A percentile compares a stretch with the other conserved stretches of the same genome.
These are phyloP conservation scores for Apis dorsata DNA, from an alignment of 1,140 invertebrate species.

Conservation along the genomic window DNA sequence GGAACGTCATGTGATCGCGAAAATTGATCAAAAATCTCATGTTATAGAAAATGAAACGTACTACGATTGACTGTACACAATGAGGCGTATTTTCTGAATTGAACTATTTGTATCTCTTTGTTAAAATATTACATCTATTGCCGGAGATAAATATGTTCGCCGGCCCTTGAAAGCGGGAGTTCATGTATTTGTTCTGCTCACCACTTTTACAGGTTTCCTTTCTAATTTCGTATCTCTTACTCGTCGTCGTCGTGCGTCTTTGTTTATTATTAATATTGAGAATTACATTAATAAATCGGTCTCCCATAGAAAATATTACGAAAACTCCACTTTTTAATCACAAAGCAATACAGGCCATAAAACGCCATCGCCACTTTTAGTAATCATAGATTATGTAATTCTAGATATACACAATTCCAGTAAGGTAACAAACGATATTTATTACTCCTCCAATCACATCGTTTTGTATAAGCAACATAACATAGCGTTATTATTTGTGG, in stretches of 20 bases:
- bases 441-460: not conserved
- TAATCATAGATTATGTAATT: slow-evolving; percentile 49
- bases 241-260: not conserved
- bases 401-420: slow-evolving; percentile 14
- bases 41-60: not conserved
- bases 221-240: not conserved
- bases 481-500: too few relatives aligned
- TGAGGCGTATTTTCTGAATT: not conserved
- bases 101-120: slow-evolving; percentile 11
- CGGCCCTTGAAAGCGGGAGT: slow-evolving; percentile 35
- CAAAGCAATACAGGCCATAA: slow-evolving; percentile 38
- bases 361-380: slow-evolving; percentile 54
- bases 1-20: slow-evolving; percentile 48
- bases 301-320: slow-evolving; percentile 40
- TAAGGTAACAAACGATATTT: not conserved
- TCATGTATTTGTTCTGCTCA: slow-evolving; percentile 11
- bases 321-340: slow-evolving; percentile 42
- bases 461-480: too few relatives aligned
- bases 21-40: slow-evolving; percentile 13
- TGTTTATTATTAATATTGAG: not conserved
- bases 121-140: slow-evolving; percentile 48
- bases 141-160: slow-evolving; percentile 44
- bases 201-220: slow-evolving; percentile 4
- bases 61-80: slow-evolving; percentile 27
- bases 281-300: slow-evolving; percentile 21